These are phyloP conservation scores for Gastracanthus pulcherrimus DNA, from an alignment of 2,888 invertebrate species.

Conservation along the genomic window DNA sequence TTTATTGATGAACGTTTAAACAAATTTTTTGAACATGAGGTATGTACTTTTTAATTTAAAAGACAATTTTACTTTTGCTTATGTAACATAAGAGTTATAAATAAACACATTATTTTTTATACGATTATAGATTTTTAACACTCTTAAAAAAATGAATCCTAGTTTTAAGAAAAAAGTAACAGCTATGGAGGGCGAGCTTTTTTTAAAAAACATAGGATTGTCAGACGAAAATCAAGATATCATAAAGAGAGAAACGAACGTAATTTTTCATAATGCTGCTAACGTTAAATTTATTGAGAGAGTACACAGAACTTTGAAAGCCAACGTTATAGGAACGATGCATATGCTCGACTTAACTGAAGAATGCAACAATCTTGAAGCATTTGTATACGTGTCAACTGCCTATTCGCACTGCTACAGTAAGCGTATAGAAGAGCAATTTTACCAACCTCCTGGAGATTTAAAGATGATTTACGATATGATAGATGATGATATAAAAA, in stretches of 20 bases:
- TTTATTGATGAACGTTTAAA: not conserved
- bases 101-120: too few species aligned
- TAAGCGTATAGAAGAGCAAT: constrained; percentile 63
- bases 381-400: constrained; percentile 66
- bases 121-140: constrained; percentile 69
- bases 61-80: too few species aligned
- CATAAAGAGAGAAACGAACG: constrained; percentile 60
- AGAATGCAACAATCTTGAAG: constrained; percentile 60
- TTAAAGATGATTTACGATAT: too few species aligned
- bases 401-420: constrained; percentile 64
- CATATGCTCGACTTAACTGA: constrained; percentile 64
- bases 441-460: constrained; percentile 65
- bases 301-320: constrained; percentile 53
- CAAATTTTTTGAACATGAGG: not conserved
- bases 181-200: too few species aligned
- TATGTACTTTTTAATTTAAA: not conserved
- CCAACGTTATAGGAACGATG: constrained; percentile 65
- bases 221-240: constrained; percentile 56
- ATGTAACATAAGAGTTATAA: too few species aligned
- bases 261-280: too few species aligned
- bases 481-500: too few species aligned
- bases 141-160: constrained; percentile 57
- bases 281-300: constrained; percentile 59
- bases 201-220: constrained; percentile 59
- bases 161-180: constrained; percentile 61